phyloP scores from a whole-genome alignment of 2,888 invertebrate genomes.

The Leptopterna dolabrata region DNA sequence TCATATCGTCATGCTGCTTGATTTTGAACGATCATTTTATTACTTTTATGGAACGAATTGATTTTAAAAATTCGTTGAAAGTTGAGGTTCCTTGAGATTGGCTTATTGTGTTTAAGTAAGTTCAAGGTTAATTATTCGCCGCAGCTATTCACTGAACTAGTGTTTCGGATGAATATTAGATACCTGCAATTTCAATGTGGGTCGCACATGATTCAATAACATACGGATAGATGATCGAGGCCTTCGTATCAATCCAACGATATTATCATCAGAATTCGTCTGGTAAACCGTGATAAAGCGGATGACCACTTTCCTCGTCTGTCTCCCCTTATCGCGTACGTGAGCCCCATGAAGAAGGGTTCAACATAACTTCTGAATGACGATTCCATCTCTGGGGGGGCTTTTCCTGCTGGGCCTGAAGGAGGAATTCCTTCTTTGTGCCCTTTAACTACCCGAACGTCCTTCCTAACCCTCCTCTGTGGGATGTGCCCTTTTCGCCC shows the following conservation, averaged over 20 bases:
- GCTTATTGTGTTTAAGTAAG: too few species aligned
- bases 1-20: too few species aligned
- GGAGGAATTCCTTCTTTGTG: slow-evolving; percentile 7
- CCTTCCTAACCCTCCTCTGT: neutral
- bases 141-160: too few species aligned
- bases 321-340: neutral
- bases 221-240: neutral
- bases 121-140: too few species aligned
- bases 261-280: neutral
- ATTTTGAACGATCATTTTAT: too few species aligned
- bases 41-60: too few species aligned
- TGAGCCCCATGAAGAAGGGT: neutral
- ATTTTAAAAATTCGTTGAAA: too few species aligned
- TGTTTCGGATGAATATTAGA: too few species aligned
- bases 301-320: neutral
- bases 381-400: slow-evolving; percentile 6
- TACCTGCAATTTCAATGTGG: too few species aligned
- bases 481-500: neutral
- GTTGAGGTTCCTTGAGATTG: too few species aligned
- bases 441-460: slow-evolving; percentile 1
- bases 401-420: neutral
- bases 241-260: neutral
- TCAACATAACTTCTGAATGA: slow-evolving; percentile 11
- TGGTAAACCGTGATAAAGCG: neutral
- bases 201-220: neutral